Conservation (phyloP, 2,797 vertebrate species). For the Oceanodroma leucorhoa region DNA sequence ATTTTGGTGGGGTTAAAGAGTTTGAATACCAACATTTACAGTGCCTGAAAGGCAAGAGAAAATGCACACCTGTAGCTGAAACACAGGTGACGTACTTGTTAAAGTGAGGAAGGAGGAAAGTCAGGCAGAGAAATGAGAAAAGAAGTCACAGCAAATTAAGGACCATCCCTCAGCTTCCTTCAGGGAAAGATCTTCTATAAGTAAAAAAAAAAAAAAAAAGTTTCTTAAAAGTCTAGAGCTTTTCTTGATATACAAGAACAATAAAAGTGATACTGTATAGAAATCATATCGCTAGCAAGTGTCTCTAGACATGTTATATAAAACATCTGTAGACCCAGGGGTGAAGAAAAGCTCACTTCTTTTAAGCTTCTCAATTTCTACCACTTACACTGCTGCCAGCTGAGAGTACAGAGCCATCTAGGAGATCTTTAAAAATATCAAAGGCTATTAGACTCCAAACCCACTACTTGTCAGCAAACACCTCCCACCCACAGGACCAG, state of each 20-base stretch:
- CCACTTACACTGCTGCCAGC: not conserved
- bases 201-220: not conserved
- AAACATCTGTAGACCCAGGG: not conserved
- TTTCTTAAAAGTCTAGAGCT: not conserved
- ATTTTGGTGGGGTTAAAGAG: not conserved
- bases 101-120: not conserved
- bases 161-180: not conserved
- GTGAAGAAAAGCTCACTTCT: not conserved
- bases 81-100: not conserved
- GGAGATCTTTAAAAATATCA: not conserved
- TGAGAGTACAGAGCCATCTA: not conserved
- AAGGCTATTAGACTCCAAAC: not conserved
- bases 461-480: not conserved
- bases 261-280: not conserved
- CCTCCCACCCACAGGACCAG: accelerated
- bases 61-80: not conserved
- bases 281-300: not conserved
- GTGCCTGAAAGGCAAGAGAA: not conserved
- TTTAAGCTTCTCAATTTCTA: not conserved
- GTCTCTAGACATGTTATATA: not conserved
- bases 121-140: not conserved
- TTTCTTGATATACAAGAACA: not conserved
- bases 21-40: not conserved
- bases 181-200: not conserved
- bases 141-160: not conserved